phyloP scores from a whole-genome alignment of 1,140 invertebrate species.

The Hormaphis cornu region DNA sequence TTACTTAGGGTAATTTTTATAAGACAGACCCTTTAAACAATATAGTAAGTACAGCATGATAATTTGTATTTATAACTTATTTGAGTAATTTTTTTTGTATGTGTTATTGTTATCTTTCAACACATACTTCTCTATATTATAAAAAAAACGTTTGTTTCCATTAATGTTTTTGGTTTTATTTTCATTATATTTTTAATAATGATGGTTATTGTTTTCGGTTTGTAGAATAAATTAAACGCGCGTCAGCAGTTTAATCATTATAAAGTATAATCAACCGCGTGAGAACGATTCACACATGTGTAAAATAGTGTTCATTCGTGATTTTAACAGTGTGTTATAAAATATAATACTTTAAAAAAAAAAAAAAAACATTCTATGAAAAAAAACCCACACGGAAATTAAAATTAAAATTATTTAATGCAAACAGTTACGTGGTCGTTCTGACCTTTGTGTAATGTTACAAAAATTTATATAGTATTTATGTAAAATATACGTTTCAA shows the following conservation, averaged over 20 bases:
- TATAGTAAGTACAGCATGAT: too few species aligned
- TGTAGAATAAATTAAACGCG: neutral
- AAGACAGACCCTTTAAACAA: too few species aligned
- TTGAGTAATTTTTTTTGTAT: too few species aligned
- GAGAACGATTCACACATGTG: neutral
- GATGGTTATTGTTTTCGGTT: neutral
- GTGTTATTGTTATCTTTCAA: too few species aligned
- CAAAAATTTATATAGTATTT: too few species aligned
- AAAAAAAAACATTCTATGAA: neutral
- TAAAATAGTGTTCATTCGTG: neutral
- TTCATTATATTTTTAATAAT: slow-evolving; percentile 5
- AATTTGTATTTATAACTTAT: too few species aligned
- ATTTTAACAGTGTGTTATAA: neutral
- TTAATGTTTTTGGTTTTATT: neutral
- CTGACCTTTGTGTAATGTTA: too few species aligned
- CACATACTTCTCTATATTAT: too few species aligned
- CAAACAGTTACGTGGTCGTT: too few species aligned
- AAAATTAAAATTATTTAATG: too few species aligned
- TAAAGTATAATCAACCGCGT: neutral
- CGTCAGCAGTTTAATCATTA: neutral
- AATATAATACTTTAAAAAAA: neutral
- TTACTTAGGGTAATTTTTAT: too few species aligned
- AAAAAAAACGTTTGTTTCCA: neutral
- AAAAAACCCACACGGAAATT: neutral
- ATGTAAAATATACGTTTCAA: too few species aligned